These are phyloP conservation scores for Serranus cabrilla DNA, from an alignment of 2,797 vertebrate species.

Conservation along the genomic window DNA sequence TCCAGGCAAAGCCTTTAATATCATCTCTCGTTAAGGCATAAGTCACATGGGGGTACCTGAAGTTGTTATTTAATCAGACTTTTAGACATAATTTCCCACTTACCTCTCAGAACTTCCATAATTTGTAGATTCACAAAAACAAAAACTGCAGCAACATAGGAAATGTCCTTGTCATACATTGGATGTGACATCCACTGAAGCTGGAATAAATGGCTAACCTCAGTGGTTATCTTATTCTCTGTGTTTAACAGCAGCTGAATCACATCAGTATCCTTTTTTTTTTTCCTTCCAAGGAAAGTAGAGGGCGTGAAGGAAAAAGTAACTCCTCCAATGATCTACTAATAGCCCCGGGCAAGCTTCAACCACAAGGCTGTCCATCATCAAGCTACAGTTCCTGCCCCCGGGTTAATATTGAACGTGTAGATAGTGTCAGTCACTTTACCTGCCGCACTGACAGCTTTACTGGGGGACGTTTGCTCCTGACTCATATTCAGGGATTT, in stretches of 20 bases:
- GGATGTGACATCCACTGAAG: slow-evolving; percentile 18
- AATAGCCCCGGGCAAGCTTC: slow-evolving; percentile 61
- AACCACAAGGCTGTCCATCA: slow-evolving; percentile 73
- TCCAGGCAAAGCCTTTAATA: too few species aligned
- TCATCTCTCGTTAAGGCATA: too few species aligned
- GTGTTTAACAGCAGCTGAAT: slow-evolving; percentile 62
- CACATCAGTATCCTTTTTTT: slow-evolving; percentile 48
- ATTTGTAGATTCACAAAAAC: neutral
- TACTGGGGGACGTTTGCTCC: slow-evolving; percentile 10
- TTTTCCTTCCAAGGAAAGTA: slow-evolving; percentile 21
- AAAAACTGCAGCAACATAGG: slow-evolving; percentile 16
- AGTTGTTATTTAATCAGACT: too few species aligned
- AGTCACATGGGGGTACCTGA: too few species aligned
- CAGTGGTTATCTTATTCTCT: slow-evolving; percentile 40
- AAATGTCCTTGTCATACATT: slow-evolving; percentile 1
- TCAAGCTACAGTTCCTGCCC: slow-evolving; percentile 60
- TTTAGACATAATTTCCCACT: too few species aligned
- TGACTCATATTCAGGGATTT: slow-evolving; percentile 1
- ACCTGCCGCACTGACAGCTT: slow-evolving; percentile 58
- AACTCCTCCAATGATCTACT: slow-evolving; percentile 69
- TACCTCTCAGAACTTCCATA: too few species aligned
- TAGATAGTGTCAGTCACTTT: slow-evolving; percentile 63
- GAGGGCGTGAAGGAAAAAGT: slow-evolving; percentile 56
- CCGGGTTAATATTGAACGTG: slow-evolving; percentile 64
- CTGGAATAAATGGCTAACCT: slow-evolving; percentile 49